Evolutionary conservation across 2,888 invertebrate species (phyloP), one percentile per base, ranked within the genome.

Genomic region (Acrocera orbiculus): DNA sequence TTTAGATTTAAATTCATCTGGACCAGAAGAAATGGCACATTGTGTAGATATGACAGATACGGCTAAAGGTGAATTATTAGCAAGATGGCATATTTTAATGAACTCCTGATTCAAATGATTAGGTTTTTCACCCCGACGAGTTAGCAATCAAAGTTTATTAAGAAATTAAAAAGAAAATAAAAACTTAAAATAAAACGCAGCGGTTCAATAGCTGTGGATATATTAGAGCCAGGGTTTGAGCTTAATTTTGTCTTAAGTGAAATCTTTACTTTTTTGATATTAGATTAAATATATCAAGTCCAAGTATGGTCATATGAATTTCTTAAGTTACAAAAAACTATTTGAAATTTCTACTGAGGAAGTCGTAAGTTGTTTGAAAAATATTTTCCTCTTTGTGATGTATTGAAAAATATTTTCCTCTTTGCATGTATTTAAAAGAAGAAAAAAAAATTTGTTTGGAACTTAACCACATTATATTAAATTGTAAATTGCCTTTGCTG

Each of bases 1-100:
- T 40, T 62, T 93, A 37, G 93, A 93, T 5, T 68, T 85, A 55
- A 89, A 83, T 63, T 80, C 86, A 46, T 87, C 89, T 35, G 89
- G 90, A 15, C 78, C 87, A 34, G 92, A 90, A 53, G 89, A 92
- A 59, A 67, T 80, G 35, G 73, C 82, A 15, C 92, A 93, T 58
- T 93, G 92, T 92, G 76, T 78, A 57, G 90, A 90, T 50, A 82
- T 92, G 70, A 74, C 86, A 45, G 83, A 86, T 51, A 70, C 76
- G 38, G 72, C 76, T 19, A 81, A 79, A 45, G 85, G 86, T 17
- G 83, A 87, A 51, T 83, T 90, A 63, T 76, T 92, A 38, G 85
- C 86, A 53, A 77, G 89, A 34, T 93, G 92, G 93, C 92, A 93
- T 59, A 77, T 90, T 22, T 62, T 93, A 40, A 70, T 89, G 46